Conservation (phyloP, 2,113 vertebrate genomes). For the Lepus timidus region DNA sequence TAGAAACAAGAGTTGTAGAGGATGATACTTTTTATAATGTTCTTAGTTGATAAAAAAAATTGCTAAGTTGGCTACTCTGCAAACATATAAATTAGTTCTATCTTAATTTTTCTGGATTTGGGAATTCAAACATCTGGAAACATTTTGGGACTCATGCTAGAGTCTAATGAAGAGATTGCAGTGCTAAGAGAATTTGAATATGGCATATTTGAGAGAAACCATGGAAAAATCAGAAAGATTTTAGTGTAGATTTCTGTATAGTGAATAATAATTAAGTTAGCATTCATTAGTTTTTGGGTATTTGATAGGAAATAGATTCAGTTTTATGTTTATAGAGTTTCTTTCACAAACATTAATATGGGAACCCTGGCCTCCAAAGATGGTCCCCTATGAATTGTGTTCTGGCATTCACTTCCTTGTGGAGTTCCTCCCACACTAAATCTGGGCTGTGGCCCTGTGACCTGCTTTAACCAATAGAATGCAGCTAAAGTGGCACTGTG, state of each 20-base stretch:
- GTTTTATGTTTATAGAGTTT: constrained; percentile 68
- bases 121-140: constrained; percentile 63
- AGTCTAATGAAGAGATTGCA: constrained; percentile 40
- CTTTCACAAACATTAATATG: constrained; percentile 56
- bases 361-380: constrained; percentile 38
- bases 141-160: constrained; percentile 50
- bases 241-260: constrained; percentile 42
- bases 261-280: constrained; percentile 52
- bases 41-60: constrained; percentile 44
- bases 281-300: constrained; percentile 60
- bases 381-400: not conserved
- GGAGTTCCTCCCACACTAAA: not conserved
- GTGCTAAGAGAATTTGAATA: constrained; percentile 60
- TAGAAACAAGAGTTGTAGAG: constrained; percentile 38
- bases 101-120: constrained; percentile 62
- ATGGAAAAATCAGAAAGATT: constrained; percentile 60
- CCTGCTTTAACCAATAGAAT: constrained; percentile 41
- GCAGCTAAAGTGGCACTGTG: not conserved
- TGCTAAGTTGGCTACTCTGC: not conserved
- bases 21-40: constrained; percentile 24
- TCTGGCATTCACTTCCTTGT: not conserved
- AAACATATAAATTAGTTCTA: constrained; percentile 46
- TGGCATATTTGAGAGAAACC: constrained; percentile 60
- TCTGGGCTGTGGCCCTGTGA: constrained; percentile 11
- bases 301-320: constrained; percentile 61